phyloP scores from a whole-genome alignment of 1,140 invertebrate species.

The Pararge aegeria region DNA sequence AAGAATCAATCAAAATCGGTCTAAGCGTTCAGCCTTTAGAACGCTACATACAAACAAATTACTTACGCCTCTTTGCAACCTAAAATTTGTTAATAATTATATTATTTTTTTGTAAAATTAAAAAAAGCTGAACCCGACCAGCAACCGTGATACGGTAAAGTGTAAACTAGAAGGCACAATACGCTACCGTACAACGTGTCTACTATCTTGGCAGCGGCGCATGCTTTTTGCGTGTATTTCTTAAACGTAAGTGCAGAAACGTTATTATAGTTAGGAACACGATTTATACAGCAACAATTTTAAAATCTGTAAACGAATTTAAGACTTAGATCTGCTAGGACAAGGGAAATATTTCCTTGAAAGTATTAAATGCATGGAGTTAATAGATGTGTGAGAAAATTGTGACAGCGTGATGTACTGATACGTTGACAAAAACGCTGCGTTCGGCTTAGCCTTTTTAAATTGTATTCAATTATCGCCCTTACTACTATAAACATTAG shows the following conservation, averaged over 20 bases:
- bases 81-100: too few species aligned
- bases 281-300: not conserved
- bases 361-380: conserved; percentile 1
- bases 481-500: not conserved
- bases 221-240: not conserved
- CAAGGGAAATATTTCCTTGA: not conserved
- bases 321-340: not conserved
- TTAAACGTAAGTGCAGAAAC: not conserved
- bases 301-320: not conserved
- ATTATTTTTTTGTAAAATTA: too few species aligned
- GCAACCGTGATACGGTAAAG: too few species aligned
- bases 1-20: too few species aligned
- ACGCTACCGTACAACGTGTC: too few species aligned
- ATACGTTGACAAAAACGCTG: conserved; percentile 5
- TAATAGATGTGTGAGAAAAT: conserved; percentile 17
- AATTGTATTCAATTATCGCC: conserved; percentile 1
- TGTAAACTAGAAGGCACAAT: too few species aligned
- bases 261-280: not conserved
- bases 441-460: not conserved
- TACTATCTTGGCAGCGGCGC: not conserved
- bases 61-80: too few species aligned
- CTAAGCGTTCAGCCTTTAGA: too few species aligned
- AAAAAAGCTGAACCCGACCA: too few species aligned
- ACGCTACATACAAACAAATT: too few species aligned
- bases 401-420: conserved; percentile 13